Evolutionary conservation across 2,113 vertebrate species (phyloP), one percentile per base, ranked within the genome.

Genomic region (Anthoscopus minutus): DNA sequence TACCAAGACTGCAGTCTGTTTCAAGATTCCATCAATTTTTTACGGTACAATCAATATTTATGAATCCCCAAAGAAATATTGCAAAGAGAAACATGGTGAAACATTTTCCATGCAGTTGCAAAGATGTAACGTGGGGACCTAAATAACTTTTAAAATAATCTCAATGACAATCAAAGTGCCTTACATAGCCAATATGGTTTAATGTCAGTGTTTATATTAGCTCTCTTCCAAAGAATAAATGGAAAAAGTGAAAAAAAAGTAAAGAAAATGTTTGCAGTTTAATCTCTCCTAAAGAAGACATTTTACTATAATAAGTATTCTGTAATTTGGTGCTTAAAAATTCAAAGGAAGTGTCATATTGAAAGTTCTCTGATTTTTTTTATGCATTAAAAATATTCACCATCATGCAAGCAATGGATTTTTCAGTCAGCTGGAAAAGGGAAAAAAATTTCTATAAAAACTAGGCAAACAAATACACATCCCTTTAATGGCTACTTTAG

Each of bases 11-110:
- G 97, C 97, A 98, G 98, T 98, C 98, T 98, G 98, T 98, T 98
- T 98, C 98, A 98, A 98, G 98, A 98, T 98, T 98, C 98, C 98
- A 98, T 98, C 98, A 98, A 99, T 99, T 99, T 99, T 99, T 99
- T 99, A 98, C 98, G 98, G 98, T 98, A 98, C 98, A 97, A 99
- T 99, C 99, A 99, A 99, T 99, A 99, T 99, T 99, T 99, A 99
- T 99, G 98, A 99, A 99, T 98, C 99, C 98, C 99, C 83, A 96
- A 98, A 99, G 99, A 99, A 98, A 98, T 98, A 98, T 98, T 97
- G 98, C 98, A 98, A 98, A 98, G 98, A 99, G 98, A 98, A 98
- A 98, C 98, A 98, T 98, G 98, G 97, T 77, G 53, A 97, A 97
- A 97, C 97, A 93, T 98, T 98, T 97, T 97, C 98, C 96, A 96